Evolutionary conservation across 2,888 invertebrate species (phyloP), one percentile per base, ranked within the genome.

Genomic region (Piscicola geometra): DNA sequence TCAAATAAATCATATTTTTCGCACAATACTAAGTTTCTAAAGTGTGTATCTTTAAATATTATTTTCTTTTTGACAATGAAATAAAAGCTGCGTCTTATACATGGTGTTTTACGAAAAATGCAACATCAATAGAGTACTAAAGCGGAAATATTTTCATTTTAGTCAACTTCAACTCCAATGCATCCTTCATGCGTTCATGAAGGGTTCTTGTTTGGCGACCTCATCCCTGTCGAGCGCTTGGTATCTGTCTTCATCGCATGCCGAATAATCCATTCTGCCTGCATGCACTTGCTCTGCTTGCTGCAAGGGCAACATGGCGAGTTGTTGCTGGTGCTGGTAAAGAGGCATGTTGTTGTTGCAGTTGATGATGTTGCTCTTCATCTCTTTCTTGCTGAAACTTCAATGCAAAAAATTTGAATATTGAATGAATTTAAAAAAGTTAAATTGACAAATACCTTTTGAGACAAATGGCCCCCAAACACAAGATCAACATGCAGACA

Each of bases 381-480:
- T 5, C 25, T 56, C 60, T 21, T 56, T 56, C 25, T 56, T 56
- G 25, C 60, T 25, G 60, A 18, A 56, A 56, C 60, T 56, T 56
- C n/a, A 56, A 41, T 5, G 41, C 41, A 5, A 41, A 5, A 56
- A 47, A 25, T 21, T 5, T 18, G 5, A 15, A 21, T 5, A 56
- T 18, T 56, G 25, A 56, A 18, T 25, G 5, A 56, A 18, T 3
- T 25, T 9, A 56, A 56, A 18, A 21, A 25, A 18, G 3, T 15
- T 5, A 5, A 56, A 56, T 9, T 41, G 28, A 70, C 28, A 56
- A 28, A 15, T 75, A 75, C 75, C 60, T 52, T 75, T 56, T 68
- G 3, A 75, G 41, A 50, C 69, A 75, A 33, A 75, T 60, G 9
- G 68, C 68, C 18, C 75, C 75, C n/a, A 70, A 47, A 70, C 75